These are phyloP conservation scores for Pseudachorutes palmiensis DNA, from an alignment of 1,140 invertebrate species.

Conservation along the genomic window DNA sequence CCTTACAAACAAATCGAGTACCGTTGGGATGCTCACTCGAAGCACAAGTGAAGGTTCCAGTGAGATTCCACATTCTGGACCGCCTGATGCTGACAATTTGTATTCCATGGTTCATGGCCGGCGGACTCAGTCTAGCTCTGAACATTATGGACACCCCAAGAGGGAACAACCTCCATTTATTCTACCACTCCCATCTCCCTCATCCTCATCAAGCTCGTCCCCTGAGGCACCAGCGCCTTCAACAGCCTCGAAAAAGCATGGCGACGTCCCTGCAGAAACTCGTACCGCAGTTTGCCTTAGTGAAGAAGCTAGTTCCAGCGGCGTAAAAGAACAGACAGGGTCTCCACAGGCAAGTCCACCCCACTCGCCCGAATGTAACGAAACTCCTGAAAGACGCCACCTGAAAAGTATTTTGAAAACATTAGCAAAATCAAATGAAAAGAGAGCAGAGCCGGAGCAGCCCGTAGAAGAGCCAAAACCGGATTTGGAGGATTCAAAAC, in stretches of 20 bases:
- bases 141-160: conserved; percentile 11
- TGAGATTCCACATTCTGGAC: conserved; percentile 40
- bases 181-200: conserved; percentile 18
- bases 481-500: conserved; percentile 33
- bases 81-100: conserved; percentile 14
- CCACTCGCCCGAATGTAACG: conserved; percentile 63
- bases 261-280: background rate
- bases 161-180: background rate
- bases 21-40: conserved; percentile 46
- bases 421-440: conserved; percentile 47
- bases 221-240: background rate
- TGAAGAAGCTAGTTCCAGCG: no score
- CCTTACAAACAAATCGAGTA: conserved; percentile 55
- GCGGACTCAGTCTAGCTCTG: conserved; percentile 29
- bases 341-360: conserved; percentile 33
- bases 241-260: background rate
- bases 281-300: background rate
- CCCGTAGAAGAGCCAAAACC: conserved; percentile 6
- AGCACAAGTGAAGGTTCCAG: conserved; percentile 68
- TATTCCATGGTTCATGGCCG: conserved; percentile 24
- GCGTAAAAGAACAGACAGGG: no score
- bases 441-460: conserved; percentile 8
- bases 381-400: conserved; percentile 68
- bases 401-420: conserved; percentile 78
- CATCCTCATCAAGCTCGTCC: conserved; percentile 19